Evolutionary conservation across 1,140 invertebrate species (phyloP).

Genomic region (Aphidius ervi): DNA sequence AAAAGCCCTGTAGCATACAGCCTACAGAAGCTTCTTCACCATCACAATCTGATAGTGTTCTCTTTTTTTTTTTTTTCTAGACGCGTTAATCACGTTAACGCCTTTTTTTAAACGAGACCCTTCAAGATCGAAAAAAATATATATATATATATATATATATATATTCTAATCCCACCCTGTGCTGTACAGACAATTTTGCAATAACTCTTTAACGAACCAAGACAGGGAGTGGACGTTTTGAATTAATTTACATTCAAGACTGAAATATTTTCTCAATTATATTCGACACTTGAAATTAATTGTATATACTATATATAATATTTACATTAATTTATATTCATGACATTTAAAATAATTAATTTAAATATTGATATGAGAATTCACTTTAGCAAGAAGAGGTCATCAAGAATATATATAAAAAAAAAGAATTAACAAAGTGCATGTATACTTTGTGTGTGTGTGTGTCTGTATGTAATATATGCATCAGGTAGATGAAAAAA

Average conservation of each 20-base stretch:
- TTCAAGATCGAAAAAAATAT: constrained; percentile 5
- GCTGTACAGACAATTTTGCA: constrained; percentile 20
- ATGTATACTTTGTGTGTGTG: too few species aligned
- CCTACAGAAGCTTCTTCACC: constrained; percentile 14
- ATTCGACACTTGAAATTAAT: constrained; percentile 6
- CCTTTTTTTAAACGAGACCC: constrained; percentile 22
- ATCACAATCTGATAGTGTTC: not conserved
- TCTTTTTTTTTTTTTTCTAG: constrained; percentile 8
- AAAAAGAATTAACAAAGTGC: too few species aligned
- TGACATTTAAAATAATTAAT: too few species aligned
- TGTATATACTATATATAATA: too few species aligned
- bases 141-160: constrained; percentile 9
- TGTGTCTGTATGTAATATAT: not conserved
- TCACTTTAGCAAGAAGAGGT: too few species aligned
- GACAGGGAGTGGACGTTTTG: constrained; percentile 10
- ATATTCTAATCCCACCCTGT: constrained; percentile 9
- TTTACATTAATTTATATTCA: too few species aligned
- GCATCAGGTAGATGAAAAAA: not conserved
- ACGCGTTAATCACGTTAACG: constrained; percentile 38
- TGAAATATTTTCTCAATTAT: not conserved
- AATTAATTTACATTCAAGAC: constrained; percentile 17
- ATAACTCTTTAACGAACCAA: constrained; percentile 30
- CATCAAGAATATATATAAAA: too few species aligned
- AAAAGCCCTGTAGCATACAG: constrained; percentile 5
- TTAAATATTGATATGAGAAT: too few species aligned